Evolutionary conservation across 2,797 vertebrate genomes (phyloP), one percentile per base, ranked within the genome.

Genomic region (Gallirallus australis): DNA sequence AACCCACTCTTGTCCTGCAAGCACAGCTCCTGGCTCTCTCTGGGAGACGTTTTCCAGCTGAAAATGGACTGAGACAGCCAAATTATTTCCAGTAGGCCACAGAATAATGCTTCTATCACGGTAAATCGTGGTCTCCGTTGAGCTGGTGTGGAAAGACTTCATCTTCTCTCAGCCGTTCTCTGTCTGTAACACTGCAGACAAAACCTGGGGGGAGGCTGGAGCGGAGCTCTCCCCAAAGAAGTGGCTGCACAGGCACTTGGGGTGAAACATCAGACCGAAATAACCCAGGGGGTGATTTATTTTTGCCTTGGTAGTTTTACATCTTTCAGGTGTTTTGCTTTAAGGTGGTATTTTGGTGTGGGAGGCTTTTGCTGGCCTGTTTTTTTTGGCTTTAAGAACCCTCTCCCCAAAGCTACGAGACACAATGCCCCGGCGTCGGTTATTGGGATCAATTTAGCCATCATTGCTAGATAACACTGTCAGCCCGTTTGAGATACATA

Each of bases 371-470:
- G 5, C 70, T 7, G 30, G 12, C 64, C 57, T 95, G 90, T 89
- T 96, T 75, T 89, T 48, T 57, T 94, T 86, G 95, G 72, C 56
- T 57, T 35, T 35, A 2, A 12, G 30, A 52, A 30, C 15, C 53
- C 77, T 54, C 88, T 76, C 70, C 28, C 28, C 16, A 31, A 77
- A 80, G 56, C 72, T 40, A 18, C 1, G 64, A 48, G 93, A 77
- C 95, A 95, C 86, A 92, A 93, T 94, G 83, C 48, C 82, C 68
- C 3, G 19, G 89, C 47, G 59, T 86, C 78, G 37, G 93, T 97
- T 97, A 97, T 98, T 97, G 97, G 96, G 96, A 97, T 97, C 98
- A 98, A 99, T 99, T 99, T 98, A 98, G 97, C 97, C 98, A 97
- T 99, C 98, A 98, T 98, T 98, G 97, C 97, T 95, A 97, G 98